Evolutionary conservation across 2,113 vertebrate species (phyloP).

Genomic region (Chaenogobius annularis): DNA sequence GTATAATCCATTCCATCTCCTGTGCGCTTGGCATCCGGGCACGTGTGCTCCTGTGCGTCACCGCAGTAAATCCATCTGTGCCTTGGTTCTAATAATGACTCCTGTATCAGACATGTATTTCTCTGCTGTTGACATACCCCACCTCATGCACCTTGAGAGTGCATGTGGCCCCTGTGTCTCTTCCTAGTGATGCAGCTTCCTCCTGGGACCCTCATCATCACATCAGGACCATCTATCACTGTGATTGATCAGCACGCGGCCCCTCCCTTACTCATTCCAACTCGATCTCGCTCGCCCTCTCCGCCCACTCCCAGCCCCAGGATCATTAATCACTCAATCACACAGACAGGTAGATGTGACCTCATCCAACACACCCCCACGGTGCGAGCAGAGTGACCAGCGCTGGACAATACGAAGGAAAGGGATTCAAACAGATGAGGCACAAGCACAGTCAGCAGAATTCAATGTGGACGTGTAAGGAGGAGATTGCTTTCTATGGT

Average conservation of each 20-base stretch:
- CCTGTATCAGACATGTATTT: constrained; percentile 36
- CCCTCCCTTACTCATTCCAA: constrained; percentile 59
- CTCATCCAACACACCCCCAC: constrained; percentile 37
- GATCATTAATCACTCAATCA: constrained; percentile 66
- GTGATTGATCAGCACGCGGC: constrained; percentile 67
- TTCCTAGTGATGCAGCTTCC: constrained; percentile 34
- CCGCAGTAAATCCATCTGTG: constrained; percentile 46
- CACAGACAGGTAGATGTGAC: constrained; percentile 56
- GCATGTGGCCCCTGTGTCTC: constrained; percentile 7
- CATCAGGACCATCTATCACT: constrained; percentile 52
- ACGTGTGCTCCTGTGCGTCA: constrained; percentile 16
- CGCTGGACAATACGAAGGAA: constrained; percentile 2
- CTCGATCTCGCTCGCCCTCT: constrained; percentile 42
- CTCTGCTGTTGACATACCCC: constrained; percentile 20
- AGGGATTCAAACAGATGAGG: constrained; percentile 6
- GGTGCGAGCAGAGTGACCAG: background rate
- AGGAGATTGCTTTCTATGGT: background rate
- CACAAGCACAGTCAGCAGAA: constrained; percentile 5
- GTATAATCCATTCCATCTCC: background rate
- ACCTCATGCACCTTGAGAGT: background rate
- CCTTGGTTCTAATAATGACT: constrained; percentile 24
- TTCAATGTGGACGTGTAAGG: background rate
- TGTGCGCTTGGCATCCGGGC: background rate
- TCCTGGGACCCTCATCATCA: constrained; percentile 50
- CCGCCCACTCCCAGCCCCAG: constrained; percentile 28